A percentile compares a stretch with the other conserved stretches of the same genome.
Evolutionary conservation across 2,888 invertebrate species (phyloP).

Genomic region (Scaptomyza tumidula): DNA sequence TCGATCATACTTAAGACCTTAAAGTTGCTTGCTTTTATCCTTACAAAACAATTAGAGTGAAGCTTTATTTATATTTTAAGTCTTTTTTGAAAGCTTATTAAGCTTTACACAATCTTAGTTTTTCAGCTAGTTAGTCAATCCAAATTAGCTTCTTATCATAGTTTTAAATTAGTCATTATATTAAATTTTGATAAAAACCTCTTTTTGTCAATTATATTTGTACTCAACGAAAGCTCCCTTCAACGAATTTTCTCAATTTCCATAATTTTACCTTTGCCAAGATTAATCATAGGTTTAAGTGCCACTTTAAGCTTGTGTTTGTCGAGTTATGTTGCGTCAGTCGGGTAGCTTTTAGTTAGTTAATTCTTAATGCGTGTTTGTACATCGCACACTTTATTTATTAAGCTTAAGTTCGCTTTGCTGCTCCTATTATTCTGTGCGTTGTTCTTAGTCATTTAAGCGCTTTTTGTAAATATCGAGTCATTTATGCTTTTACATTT

Average conservation of each 20-base stretch:
- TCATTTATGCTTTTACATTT: slow-evolving; percentile 73
- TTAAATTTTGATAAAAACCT: no score
- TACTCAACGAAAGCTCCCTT: neutral
- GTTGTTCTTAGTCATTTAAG: slow-evolving; percentile 67
- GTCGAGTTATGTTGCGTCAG: slow-evolving; percentile 11
- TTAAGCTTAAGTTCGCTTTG: slow-evolving; percentile 58
- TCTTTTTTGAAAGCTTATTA: no score
- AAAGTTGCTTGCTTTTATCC: no score
- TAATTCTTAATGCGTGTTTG: slow-evolving; percentile 40
- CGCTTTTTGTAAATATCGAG: slow-evolving; percentile 79
- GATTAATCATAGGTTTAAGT: slow-evolving; percentile 5
- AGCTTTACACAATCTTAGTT: no score
- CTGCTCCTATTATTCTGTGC: slow-evolving; percentile 34
- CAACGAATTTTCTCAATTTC: neutral
- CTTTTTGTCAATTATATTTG: no score
- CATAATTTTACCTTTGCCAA: neutral
- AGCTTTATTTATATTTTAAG: no score
- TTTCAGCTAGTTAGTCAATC: no score
- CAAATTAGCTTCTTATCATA: no score
- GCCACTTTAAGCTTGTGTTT: slow-evolving; percentile 19
- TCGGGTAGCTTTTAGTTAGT: slow-evolving; percentile 59
- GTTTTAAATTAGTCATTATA: no score
- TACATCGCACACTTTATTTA: slow-evolving; percentile 58
- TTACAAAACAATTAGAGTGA: no score
- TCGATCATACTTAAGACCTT: neutral